Percentiles rank a stretch among this genome's conserved stretches.
Evolutionary conservation across 2,888 invertebrate species (phyloP).

Genomic region (Dasypolia templi): DNA sequence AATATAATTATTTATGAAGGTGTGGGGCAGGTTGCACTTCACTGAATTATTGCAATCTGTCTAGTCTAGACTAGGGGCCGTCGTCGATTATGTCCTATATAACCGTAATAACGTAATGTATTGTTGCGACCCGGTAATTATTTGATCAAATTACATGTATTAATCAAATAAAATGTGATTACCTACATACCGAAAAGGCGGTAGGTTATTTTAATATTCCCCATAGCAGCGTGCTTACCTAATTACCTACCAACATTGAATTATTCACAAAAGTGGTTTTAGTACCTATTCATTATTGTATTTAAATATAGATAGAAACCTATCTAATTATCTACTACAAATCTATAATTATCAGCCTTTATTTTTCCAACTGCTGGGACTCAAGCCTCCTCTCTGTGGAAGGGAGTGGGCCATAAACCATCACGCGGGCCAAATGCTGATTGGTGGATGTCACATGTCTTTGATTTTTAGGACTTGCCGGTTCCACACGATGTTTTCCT

Average conservation of each 20-base stretch:
- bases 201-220: slow-evolving; percentile 3
- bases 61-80: slow-evolving; percentile 5
- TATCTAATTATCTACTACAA: background rate
- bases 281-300: background rate
- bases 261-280: slow-evolving; percentile 3
- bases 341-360: too few relatives aligned
- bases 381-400: too few relatives aligned
- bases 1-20: too few relatives aligned
- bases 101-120: slow-evolving; percentile 15
- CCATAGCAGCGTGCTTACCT: slow-evolving; percentile 2
- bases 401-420: too few relatives aligned
- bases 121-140: slow-evolving; percentile 32
- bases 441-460: too few relatives aligned
- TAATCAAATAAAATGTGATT: too few relatives aligned
- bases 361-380: too few relatives aligned
- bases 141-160: slow-evolving; percentile 32
- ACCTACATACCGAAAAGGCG: background rate
- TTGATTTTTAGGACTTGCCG: too few relatives aligned
- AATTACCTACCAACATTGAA: background rate
- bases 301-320: background rate
- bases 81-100: slow-evolving; percentile 36
- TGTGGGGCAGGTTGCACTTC: slow-evolving; percentile 17
- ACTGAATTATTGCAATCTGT: slow-evolving; percentile 31
- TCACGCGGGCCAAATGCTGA: too few relatives aligned
- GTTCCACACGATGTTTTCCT: too few relatives aligned